Evolutionary conservation across 1,140 invertebrate species (phyloP).

Genomic region (Drosophila yakuba): DNA sequence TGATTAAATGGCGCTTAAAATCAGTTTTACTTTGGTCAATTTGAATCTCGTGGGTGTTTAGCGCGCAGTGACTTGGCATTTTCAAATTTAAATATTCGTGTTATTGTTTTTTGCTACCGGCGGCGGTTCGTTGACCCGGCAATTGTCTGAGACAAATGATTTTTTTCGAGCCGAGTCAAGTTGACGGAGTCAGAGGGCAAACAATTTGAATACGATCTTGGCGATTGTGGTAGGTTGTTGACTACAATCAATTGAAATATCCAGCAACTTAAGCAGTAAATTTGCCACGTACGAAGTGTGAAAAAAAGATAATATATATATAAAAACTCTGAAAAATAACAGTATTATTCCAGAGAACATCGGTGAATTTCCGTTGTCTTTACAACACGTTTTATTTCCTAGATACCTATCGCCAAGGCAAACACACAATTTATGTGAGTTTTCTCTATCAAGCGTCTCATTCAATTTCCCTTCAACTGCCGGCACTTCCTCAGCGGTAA

Average conservation of each 20-base stretch:
- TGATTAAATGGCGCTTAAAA: constrained; percentile 80
- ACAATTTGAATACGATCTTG: constrained; percentile 52
- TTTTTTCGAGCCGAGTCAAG: constrained; percentile 44
- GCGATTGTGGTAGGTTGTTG: constrained; percentile 43
- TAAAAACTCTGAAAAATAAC: not conserved
- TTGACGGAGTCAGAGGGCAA: constrained; percentile 56
- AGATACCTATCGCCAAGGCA: constrained; percentile 11
- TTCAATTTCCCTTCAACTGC: constrained; percentile 63
- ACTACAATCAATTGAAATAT: constrained; percentile 26
- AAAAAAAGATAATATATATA: not conserved
- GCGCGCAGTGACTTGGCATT: constrained; percentile 20
- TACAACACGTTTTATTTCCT: not conserved
- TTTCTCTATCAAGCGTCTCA: constrained; percentile 30
- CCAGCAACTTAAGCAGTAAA: not conserved
- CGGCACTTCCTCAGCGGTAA: constrained; percentile 29
- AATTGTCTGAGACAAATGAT: constrained; percentile 54
- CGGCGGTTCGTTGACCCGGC: constrained; percentile 55
- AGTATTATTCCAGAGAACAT: no score
- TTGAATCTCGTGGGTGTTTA: constrained; percentile 66
- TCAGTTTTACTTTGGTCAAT: constrained; percentile 63
- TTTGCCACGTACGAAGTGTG: not conserved
- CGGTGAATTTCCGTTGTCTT: not conserved
- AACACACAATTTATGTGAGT: constrained; percentile 42
- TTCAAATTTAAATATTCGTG: constrained; percentile 40
- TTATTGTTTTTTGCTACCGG: constrained; percentile 37